Evolutionary conservation across 2,113 vertebrate genomes (phyloP).

Genomic region (Pseudorectes ferrugineus): DNA sequence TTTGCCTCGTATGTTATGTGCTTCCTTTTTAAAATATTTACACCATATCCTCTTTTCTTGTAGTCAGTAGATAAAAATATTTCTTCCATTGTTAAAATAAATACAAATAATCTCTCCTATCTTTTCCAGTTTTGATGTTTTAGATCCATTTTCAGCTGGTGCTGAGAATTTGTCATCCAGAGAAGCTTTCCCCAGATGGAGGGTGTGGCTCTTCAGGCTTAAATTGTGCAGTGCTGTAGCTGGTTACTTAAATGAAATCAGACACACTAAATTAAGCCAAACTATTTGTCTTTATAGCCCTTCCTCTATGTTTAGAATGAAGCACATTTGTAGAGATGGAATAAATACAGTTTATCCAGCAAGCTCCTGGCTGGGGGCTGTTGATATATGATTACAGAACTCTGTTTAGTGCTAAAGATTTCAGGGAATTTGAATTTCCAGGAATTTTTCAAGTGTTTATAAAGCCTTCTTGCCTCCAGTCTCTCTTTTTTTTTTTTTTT

Average conservation of each 20-base stretch:
- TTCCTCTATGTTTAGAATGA: neutral
- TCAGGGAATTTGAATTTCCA: neutral
- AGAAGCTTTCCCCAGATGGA: neutral
- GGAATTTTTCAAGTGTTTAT: neutral
- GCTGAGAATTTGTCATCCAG: neutral
- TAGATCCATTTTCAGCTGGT: neutral
- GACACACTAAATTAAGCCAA: neutral
- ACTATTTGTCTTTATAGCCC: neutral
- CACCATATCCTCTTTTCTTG: slow-evolving; percentile 11
- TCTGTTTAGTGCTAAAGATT: neutral
- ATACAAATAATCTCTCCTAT: neutral
- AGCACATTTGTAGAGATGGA: neutral
- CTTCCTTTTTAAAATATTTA: neutral
- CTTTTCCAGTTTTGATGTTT: neutral
- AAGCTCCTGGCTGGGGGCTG: neutral
- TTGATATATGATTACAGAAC: neutral
- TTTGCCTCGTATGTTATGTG: neutral
- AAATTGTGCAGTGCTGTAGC: neutral
- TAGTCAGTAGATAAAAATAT: neutral
- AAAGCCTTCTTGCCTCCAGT: neutral
- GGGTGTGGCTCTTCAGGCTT: neutral
- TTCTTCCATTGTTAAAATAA: neutral
- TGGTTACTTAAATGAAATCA: neutral
- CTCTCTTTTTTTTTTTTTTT: neutral
- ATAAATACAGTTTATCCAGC: neutral